Base-by-base conservation (phyloP, 2,888 invertebrate species). In the Cantharis flavilabris region DNA sequence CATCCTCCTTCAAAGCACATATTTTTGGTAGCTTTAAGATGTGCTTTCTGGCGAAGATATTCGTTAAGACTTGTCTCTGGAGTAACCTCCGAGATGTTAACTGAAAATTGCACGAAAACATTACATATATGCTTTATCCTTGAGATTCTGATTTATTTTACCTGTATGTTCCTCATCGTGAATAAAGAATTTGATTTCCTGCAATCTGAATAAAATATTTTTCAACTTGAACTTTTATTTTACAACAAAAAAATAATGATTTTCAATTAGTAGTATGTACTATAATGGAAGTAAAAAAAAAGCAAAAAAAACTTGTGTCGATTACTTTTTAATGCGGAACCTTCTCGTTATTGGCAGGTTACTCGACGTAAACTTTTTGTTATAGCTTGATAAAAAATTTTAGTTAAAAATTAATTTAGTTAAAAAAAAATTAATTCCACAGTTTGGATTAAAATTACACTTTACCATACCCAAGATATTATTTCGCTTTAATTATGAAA, bases 1-100 rank as follows among this genome's bases (percentile, higher is more conserved):
- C 94, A 94, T 1, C 94, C 94, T 0, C 94, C 94, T 84, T 94
- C 94, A 62, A 90, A 90, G 81, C 94, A 94, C 93, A 94, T 94
- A 7, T 88, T 89, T 83, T 94, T 94, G 0, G 94, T 94, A 0
- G 94, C 94, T 3, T 90, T 91, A 0, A 94, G 86, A 75, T 91
- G 89, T 0, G 91, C 91, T 79, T 90, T 89, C 1, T 91, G 90
- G 3, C 94, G 88, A 71, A 94, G 90, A 83, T 90, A 94, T 64
- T 91, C 90, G 81, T 93, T 93, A 2, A 94, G 87, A 0, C 92
- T 90, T 0, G 92, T 92, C 62, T 91, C 90, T 0, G 91, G 90
- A 2, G 84, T 87, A 0, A 86, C 83, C 72, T 85, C 88, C n/a
- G 65, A 11, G 26, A 67, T 26, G 13, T 26, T 20, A 67, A 67